Conservation (phyloP, 2,113 vertebrate genomes). For the Pollimyrus isidori region DNA sequence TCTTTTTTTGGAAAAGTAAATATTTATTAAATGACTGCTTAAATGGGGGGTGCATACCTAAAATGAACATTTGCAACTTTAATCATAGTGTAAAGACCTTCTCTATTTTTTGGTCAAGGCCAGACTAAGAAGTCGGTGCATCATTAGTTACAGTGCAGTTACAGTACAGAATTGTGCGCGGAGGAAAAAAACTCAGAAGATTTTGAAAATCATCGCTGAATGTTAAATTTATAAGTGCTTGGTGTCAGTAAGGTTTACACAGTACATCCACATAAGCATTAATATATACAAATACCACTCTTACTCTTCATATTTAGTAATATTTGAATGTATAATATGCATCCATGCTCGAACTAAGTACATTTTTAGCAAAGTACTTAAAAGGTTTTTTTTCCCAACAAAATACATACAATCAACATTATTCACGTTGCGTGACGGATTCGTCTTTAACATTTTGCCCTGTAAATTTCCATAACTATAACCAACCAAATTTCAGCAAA, state of each 20-base stretch:
- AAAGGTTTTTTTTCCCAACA: not conserved
- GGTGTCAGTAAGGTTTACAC: not conserved
- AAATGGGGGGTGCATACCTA: not conserved
- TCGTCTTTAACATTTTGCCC: not conserved
- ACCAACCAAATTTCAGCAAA: not conserved
- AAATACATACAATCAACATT: not conserved
- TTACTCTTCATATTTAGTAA: not conserved
- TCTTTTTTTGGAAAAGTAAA: not conserved
- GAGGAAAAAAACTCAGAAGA: not conserved
- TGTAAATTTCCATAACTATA: not conserved
- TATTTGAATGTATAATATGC: not conserved
- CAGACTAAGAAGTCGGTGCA: not conserved
- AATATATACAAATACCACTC: not conserved
- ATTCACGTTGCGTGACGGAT: not conserved
- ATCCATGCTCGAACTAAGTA: not conserved
- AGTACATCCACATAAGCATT: not conserved
- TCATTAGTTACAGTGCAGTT: not conserved
- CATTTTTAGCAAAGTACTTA: not conserved
- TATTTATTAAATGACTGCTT: slow-evolving; percentile 1
- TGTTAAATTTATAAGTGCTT: slow-evolving; percentile 11
- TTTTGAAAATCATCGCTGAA: not conserved
- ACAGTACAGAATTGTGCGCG: not conserved
- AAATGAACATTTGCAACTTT: not conserved
- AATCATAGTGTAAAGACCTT: not conserved
- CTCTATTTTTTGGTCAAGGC: not conserved